Evolutionary conservation across 64 coral and sea anemone species (phyloP), one percentile per base, ranked within the genome.

Genomic region (Montipora sp.): DNA sequence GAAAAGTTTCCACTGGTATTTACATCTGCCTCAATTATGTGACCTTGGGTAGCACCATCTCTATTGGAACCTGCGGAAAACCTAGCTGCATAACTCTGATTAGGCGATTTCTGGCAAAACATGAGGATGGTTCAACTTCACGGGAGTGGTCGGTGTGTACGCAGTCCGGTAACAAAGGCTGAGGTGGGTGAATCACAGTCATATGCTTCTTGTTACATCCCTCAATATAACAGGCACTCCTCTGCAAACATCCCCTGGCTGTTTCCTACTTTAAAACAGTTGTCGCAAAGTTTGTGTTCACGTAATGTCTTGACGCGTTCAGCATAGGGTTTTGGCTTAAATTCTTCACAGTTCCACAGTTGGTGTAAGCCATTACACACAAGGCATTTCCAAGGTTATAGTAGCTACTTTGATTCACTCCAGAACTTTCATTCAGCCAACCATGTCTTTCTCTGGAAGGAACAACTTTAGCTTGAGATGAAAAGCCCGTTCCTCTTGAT

Each of bases 211-310:
- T 66, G 18, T 78, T 78, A 61, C 18, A 24, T 23, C 77, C 78
- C 80, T 71, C 76, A 81, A 46, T 5, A 59, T 90, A 65, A 81
- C 46, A 48, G 72, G 77, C 49, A 19, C 27, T 71, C 61, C n/a
- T 73, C 77, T 90, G 60, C 76, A 80, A 61, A 51, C 65, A 49
- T 74, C 23, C 53, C 10, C 16, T 90, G 59, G 16, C 88, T 24
- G 61, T 80, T 77, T 24, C 88, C 77, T 45, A 65, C 78, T 70
- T 75, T 51, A 90, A 90, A 75, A 50, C 60, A 90, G 51, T 81
- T 81, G 48, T 80, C 77, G n/a, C 88, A 90, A 3, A 90, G 88
- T 70, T 66, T 81, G 50, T 60, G 75, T 80, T 80, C 55, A 6
- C 59, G 75, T 53, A 81, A 78, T 47, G 69, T 63, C 44, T 59